Evolutionary conservation across 2,888 invertebrate species (phyloP).

Genomic region (Ethmia dodecea): DNA sequence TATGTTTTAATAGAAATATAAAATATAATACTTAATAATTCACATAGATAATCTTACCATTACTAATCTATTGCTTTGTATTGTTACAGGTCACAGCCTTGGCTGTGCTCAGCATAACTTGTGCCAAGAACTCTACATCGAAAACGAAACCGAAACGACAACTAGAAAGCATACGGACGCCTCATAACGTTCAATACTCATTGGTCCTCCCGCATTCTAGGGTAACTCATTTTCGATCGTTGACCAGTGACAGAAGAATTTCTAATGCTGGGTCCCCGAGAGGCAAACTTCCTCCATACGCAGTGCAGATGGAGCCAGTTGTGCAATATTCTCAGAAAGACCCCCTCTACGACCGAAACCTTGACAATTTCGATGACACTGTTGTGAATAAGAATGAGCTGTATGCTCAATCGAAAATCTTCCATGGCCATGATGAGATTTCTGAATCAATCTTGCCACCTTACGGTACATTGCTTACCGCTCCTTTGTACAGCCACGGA

Average conservation of each 20-base stretch:
- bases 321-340: constrained; percentile 89
- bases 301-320: constrained; percentile 88
- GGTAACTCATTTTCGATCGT: constrained; percentile 70
- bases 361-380: constrained; percentile 65
- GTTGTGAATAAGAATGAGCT: constrained; percentile 64
- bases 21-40: no score
- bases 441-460: constrained; percentile 65
- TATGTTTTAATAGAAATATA: no score
- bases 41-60: no score
- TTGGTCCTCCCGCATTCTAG: constrained; percentile 77
- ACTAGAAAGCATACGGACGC: constrained; percentile 71
- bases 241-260: constrained; percentile 74
- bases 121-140: constrained; percentile 63
- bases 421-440: constrained; percentile 62
- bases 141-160: constrained; percentile 76
- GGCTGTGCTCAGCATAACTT: constrained; percentile 72
- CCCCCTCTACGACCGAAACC: constrained; percentile 82
- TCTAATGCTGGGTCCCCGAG: constrained; percentile 64
- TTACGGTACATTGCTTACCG: constrained; percentile 59
- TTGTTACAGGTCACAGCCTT: constrained; percentile 77
- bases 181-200: constrained; percentile 78
- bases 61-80: no score
- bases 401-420: constrained; percentile 67
- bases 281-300: constrained; percentile 81
- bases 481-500: constrained; percentile 68